Base-by-base conservation (phyloP, 2,888 invertebrate species). In the Smittia sp. region DNA sequence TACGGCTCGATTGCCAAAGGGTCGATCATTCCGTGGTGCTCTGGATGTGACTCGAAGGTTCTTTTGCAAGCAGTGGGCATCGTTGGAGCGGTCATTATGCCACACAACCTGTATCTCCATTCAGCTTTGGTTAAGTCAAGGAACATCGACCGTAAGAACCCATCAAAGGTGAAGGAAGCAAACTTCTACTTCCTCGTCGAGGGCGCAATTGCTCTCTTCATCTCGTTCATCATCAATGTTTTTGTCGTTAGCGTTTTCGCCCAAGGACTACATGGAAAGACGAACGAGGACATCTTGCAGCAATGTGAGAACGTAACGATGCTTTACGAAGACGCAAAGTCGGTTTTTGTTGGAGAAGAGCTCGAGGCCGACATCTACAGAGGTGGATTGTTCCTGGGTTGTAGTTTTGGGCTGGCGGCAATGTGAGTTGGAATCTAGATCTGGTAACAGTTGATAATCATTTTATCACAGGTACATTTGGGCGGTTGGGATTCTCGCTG, bases 241-340 rank as follows among this genome's bases (percentile, higher is more conserved):
- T 94, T 94, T 81, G 94, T 96, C 6, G 92, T 94, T 0, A 84
- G 92, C 4, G 94, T 95, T 7, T 95, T 96, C 81, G 95, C 94
- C 1, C 86, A 91, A 78, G 94, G 93, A 41, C 84, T 95, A 76
- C 91, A 85, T 79, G 84, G 87, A 32, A 89, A 88, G 78, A 91
- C 90, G 0, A 91, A 92, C 78, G 76, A 79, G 1, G 86, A 91
- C 77, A 85, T 91, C 78, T 89, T 90, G 81, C 84, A 88, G 0
- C 18, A 62, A 70, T 70, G 70, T 63, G 1, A 4, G 25, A 27
- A 27, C 18, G 38, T 41, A 3, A n/a, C 68, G 18, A 38, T 24
- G 18, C n/a, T 15, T 38, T 22, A 62, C 11, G 54, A 73, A 39
- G 32, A 32, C 9, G 41, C 41, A 0, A 39, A 39, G 41, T 4